phyloP scores from a whole-genome alignment of 2,797 vertebrate genomes.

The Cuniculus paca region DNA sequence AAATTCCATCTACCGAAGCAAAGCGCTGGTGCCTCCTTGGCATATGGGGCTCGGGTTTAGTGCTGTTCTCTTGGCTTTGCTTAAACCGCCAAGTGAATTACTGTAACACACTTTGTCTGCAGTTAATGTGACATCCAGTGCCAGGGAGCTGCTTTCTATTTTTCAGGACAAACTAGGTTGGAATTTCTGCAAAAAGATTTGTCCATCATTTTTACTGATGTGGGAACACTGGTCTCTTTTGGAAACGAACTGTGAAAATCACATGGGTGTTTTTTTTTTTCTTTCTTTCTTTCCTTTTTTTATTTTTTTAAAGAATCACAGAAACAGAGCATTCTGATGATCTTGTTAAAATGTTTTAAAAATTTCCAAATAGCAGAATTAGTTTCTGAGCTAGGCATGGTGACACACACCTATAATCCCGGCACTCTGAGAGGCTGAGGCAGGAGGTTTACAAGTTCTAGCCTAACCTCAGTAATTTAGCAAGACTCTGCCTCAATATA shows the following conservation, averaged over 20 bases:
- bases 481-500: neutral
- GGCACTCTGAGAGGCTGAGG: neutral
- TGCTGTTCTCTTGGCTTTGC: constrained; percentile 50
- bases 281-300: neutral
- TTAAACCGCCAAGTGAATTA: constrained; percentile 70
- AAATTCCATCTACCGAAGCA: neutral
- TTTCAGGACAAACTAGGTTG: constrained; percentile 35
- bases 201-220: constrained; percentile 34
- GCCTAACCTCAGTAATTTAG: neutral
- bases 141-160: constrained; percentile 50
- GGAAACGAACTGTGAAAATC: neutral
- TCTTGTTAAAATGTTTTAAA: constrained; percentile 7
- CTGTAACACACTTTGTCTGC: constrained; percentile 55
- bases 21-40: neutral
- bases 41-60: neutral
- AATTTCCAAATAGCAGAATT: neutral
- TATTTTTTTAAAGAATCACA: neutral
- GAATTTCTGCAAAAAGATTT: constrained; percentile 6
- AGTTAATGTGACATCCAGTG: constrained; percentile 68
- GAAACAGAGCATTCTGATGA: neutral
- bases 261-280: neutral
- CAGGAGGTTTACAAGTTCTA: neutral
- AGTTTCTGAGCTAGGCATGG: neutral
- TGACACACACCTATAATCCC: neutral
- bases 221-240: neutral